A percentile compares a stretch with the other conserved stretches of the same genome.
These are phyloP conservation scores for Bubalus kerabau DNA, from an alignment of 2,113 vertebrate genomes.

Conservation along the genomic window DNA sequence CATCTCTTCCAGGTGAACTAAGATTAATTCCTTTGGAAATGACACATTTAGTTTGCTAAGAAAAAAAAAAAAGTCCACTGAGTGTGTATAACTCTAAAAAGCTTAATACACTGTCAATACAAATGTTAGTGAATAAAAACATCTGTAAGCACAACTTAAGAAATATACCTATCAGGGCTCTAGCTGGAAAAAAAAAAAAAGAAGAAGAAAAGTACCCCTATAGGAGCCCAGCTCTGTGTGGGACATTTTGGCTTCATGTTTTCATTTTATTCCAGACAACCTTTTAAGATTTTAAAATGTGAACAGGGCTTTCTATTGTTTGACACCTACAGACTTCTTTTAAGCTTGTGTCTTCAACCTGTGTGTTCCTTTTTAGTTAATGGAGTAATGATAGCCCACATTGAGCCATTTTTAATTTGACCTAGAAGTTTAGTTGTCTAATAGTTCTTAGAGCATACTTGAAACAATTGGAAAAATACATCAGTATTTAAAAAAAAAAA, in stretches of 20 bases:
- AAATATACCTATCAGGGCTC: not conserved
- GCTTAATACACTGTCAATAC: not conserved
- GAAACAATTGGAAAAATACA: conserved; percentile 33
- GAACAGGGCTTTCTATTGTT: not conserved
- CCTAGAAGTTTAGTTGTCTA: not conserved
- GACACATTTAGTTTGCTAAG: not conserved
- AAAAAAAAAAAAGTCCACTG: not conserved
- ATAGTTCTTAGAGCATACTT: not conserved
- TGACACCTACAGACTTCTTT: not conserved
- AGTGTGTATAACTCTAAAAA: not conserved
- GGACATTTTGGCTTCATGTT: not conserved
- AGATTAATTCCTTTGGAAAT: conserved; percentile 4
- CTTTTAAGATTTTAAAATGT: not conserved
- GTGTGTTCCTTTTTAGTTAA: conserved; percentile 7
- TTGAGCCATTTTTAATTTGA: not conserved
- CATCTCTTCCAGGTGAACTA: not conserved
- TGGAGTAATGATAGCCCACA: not conserved
- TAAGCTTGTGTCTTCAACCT: not conserved
- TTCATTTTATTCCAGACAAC: not conserved
- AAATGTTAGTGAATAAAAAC: not conserved
- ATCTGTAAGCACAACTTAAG: not conserved
- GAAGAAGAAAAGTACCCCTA: too few relatives aligned
- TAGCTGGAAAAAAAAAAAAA: not conserved
- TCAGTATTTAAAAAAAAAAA: fast-evolving
- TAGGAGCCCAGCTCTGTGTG: not conserved